Percentiles rank a stretch among this genome's conserved stretches.
These are phyloP conservation scores for Agrotis exclamationis DNA, from an alignment of 2,888 invertebrate species.

Conservation along the genomic window DNA sequence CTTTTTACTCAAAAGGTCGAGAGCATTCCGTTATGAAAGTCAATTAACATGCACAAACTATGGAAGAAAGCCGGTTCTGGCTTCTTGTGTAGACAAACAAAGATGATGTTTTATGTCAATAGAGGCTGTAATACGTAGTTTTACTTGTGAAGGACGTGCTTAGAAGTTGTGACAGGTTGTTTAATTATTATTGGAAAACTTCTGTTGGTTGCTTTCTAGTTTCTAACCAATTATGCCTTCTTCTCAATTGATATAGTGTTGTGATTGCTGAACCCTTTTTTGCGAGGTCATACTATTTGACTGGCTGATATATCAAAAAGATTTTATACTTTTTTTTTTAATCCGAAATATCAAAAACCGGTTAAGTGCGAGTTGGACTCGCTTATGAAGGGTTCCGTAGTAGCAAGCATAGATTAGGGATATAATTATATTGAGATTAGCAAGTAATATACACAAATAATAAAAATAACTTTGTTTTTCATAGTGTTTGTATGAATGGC, in stretches of 20 bases:
- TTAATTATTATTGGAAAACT: conserved; percentile 8
- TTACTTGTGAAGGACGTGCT: conserved; percentile 28
- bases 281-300: background rate
- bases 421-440: no score
- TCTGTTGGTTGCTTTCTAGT: conserved; percentile 4
- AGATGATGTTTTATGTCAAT: conserved; percentile 39
- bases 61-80: conserved; percentile 38
- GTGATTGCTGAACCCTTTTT: background rate
- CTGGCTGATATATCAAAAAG: background rate
- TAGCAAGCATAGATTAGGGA: no score
- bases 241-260: background rate
- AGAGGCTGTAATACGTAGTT: conserved; percentile 30
- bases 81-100: conserved; percentile 42
- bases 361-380: no score
- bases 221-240: background rate
- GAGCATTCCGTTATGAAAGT: conserved; percentile 56
- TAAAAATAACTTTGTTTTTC: no score
- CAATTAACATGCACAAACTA: conserved; percentile 56
- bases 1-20: conserved; percentile 18
- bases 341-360: no score
- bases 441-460: no score
- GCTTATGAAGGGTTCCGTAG: no score
- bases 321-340: no score
- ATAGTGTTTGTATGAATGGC: no score
- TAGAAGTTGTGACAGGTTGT: conserved; percentile 1